These are phyloP conservation scores for Alces alces DNA, from an alignment of 2,113 vertebrate species.

Conservation along the genomic window DNA sequence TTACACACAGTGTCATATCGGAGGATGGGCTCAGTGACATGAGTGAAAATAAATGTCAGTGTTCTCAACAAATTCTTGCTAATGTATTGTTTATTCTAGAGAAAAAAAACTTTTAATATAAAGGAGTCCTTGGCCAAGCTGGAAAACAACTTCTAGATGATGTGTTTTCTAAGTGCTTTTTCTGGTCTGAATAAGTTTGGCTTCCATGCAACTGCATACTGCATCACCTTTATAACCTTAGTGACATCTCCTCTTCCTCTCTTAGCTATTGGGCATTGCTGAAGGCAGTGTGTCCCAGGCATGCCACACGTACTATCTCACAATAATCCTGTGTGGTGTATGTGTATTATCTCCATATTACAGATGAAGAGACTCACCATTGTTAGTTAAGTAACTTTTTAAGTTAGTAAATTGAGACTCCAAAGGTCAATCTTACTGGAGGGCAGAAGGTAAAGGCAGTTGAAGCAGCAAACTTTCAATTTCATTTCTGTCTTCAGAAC, in stretches of 20 bases:
- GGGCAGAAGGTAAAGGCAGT: not conserved
- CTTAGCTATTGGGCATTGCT: not conserved
- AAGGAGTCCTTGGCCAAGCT: not conserved
- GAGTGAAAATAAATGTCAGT: not conserved
- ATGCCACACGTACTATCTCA: not conserved
- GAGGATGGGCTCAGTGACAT: not conserved
- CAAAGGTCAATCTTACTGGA: not conserved
- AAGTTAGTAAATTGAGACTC: not conserved
- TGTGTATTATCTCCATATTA: not conserved
- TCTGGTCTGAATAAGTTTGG: not conserved
- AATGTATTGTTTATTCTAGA: not conserved
- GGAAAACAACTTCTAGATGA: not conserved
- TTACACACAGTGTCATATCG: not conserved
- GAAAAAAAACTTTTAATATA: not conserved
- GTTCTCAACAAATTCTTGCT: not conserved
- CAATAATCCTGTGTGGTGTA: not conserved
- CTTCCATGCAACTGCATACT: not conserved
- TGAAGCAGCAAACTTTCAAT: not conserved
- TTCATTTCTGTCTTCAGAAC: not conserved
- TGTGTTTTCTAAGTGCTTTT: not conserved
- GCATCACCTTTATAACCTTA: not conserved
- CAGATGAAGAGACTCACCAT: not conserved
- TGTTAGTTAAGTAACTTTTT: not conserved
- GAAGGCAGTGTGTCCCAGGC: not conserved
- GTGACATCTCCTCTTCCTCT: not conserved